A percentile compares a stretch with the other conserved stretches of the same genome.
phyloP scores from a whole-genome alignment of 92 coral and sea anemone species.

The Virgularia gustaviana region DNA sequence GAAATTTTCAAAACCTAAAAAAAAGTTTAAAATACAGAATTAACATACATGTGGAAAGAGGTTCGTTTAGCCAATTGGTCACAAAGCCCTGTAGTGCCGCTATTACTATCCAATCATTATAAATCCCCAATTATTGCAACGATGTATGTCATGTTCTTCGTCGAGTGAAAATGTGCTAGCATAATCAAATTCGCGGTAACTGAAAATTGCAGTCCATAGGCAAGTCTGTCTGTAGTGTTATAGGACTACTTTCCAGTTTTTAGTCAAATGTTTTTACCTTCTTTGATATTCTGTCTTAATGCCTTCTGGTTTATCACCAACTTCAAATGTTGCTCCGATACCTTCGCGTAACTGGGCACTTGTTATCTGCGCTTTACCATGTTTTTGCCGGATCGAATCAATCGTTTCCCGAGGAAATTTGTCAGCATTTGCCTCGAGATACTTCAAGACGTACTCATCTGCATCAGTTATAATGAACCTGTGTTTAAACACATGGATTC shows the following conservation, averaged over 20 bases:
- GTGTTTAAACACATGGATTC: constrained; percentile 86
- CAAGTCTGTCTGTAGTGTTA: neutral
- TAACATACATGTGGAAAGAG: too few relatives aligned
- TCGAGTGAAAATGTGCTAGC: too few relatives aligned
- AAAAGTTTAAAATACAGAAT: too few relatives aligned
- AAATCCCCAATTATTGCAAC: too few relatives aligned
- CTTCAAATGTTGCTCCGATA: neutral
- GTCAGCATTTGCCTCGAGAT: constrained; percentile 91
- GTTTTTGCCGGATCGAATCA: constrained; percentile 86
- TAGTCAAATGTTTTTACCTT: constrained; percentile 60
- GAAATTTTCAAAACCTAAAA: too few relatives aligned
- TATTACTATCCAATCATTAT: too few relatives aligned
- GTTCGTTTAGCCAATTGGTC: too few relatives aligned
- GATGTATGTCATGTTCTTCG: too few relatives aligned
- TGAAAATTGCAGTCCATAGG: neutral
- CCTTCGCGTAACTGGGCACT: constrained; percentile 58
- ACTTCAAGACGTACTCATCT: constrained; percentile 86
- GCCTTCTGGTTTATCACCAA: constrained; percentile 53
- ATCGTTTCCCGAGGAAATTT: constrained; percentile 82
- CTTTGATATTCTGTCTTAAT: constrained; percentile 91
- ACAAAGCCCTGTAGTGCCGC: too few relatives aligned
- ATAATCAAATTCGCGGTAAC: too few relatives aligned
- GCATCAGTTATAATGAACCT: constrained; percentile 87
- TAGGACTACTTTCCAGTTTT: neutral
- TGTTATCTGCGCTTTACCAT: constrained; percentile 65